These are phyloP conservation scores for Parelbella ahira DNA, from an alignment of 2,888 invertebrate species.

Conservation along the genomic window DNA sequence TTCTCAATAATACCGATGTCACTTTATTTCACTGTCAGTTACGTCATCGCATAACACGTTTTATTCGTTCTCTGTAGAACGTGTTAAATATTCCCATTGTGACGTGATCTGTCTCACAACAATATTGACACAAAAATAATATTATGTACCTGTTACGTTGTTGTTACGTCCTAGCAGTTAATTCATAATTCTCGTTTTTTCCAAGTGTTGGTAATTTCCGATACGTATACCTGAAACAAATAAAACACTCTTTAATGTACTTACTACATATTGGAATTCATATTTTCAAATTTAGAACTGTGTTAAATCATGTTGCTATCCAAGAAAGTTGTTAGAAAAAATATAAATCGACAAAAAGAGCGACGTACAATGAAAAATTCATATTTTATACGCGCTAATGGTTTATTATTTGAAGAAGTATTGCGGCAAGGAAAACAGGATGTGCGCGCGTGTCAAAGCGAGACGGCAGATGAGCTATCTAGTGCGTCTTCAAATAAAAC, in stretches of 20 bases:
- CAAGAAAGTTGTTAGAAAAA: no score
- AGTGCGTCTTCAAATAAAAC: constrained; percentile 19
- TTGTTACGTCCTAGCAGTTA: constrained; percentile 5
- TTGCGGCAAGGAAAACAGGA: constrained; percentile 2
- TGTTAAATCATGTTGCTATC: no score
- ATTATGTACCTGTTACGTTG: constrained; percentile 3
- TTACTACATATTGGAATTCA: no score
- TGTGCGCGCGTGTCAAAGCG: constrained; percentile 1
- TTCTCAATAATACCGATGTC: no score
- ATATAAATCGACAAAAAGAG: no score
- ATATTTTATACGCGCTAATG: no score
- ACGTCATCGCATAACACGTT: background rate
- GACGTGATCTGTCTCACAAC: constrained; percentile 6
- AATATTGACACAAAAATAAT: constrained; percentile 14
- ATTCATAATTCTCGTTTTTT: background rate
- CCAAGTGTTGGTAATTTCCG: background rate
- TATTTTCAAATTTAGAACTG: no score
- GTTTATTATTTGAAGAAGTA: no score
- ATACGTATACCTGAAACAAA: constrained; percentile 14
- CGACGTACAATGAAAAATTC: no score
- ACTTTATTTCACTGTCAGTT: no score
- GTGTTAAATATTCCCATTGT: background rate
- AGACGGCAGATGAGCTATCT: constrained; percentile 9
- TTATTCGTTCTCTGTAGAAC: background rate
- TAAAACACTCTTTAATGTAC: background rate